Conservation (phyloP, 1,140 invertebrate species). For the Atta cephalotes region DNA sequence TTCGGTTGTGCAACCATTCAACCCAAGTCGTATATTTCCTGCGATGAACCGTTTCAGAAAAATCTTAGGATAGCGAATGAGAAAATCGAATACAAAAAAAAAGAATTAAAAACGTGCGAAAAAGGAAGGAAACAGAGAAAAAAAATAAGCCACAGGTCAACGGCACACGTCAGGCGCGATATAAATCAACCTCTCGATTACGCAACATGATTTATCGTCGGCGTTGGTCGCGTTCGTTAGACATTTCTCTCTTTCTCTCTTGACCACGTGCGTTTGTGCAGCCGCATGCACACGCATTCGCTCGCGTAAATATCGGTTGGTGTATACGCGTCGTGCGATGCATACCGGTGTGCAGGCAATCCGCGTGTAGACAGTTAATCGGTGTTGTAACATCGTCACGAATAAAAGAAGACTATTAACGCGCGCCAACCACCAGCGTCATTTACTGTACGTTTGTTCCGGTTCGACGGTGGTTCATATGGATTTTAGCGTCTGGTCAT, state of each 20-base stretch:
- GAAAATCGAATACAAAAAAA: background rate
- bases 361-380: conserved; percentile 48
- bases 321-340: conserved; percentile 11
- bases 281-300: conserved; percentile 26
- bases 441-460: conserved; percentile 50
- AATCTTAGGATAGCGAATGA: background rate
- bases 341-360: conserved; percentile 22
- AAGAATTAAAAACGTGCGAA: background rate
- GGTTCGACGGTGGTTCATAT: conserved; percentile 20
- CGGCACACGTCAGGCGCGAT: conserved; percentile 45
- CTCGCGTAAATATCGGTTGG: conserved; percentile 55
- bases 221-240: conserved; percentile 45
- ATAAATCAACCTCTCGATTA: conserved; percentile 60
- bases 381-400: conserved; percentile 36
- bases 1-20: background rate
- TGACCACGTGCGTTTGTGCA: conserved; percentile 26
- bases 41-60: background rate
- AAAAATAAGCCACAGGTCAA: conserved; percentile 48
- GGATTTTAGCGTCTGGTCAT: conserved; percentile 10
- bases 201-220: conserved; percentile 63
- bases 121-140: background rate
- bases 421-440: conserved; percentile 41
- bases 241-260: conserved; percentile 40
- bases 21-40: background rate
- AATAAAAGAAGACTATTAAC: conserved; percentile 59